Evolutionary conservation across 2,888 invertebrate species (phyloP).

Genomic region (Trichacis sp.): DNA sequence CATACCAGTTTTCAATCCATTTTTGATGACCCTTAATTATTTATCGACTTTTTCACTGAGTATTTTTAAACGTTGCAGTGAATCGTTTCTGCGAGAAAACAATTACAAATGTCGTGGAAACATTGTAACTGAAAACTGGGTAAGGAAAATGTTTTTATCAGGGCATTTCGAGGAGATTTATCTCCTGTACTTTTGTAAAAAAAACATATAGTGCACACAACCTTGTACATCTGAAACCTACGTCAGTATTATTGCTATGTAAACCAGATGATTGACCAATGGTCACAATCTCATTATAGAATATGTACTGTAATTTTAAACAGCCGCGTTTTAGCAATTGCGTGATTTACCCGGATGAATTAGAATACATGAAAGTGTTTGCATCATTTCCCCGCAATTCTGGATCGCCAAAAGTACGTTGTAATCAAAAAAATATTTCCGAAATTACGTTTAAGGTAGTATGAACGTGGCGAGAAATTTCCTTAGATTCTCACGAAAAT

Average conservation of each 20-base stretch:
- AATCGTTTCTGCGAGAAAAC: constrained; percentile 5
- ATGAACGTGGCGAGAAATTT: no score
- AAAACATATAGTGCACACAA: constrained; percentile 24
- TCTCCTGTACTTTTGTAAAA: constrained; percentile 39
- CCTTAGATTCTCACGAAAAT: no score
- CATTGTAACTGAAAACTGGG: background rate
- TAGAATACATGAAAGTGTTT: no score
- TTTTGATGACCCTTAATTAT: no score
- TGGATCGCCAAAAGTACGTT: no score
- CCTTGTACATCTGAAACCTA: constrained; percentile 50
- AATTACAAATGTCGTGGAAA: background rate
- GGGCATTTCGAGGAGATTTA: background rate
- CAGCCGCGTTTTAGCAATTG: background rate
- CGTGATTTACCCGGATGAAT: background rate
- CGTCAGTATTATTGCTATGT: constrained; percentile 51
- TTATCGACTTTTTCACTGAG: background rate
- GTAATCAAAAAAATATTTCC: no score
- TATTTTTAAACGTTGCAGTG: background rate
- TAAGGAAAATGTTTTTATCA: constrained; percentile 3
- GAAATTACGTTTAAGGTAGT: no score
- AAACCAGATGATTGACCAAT: constrained; percentile 30
- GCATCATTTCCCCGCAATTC: no score
- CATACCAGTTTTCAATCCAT: background rate
- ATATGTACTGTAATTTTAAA: constrained; percentile 13
- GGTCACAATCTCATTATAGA: constrained; percentile 25